Conservation (phyloP, 2,113 vertebrate genomes). For the Thomomys bottae region DNA sequence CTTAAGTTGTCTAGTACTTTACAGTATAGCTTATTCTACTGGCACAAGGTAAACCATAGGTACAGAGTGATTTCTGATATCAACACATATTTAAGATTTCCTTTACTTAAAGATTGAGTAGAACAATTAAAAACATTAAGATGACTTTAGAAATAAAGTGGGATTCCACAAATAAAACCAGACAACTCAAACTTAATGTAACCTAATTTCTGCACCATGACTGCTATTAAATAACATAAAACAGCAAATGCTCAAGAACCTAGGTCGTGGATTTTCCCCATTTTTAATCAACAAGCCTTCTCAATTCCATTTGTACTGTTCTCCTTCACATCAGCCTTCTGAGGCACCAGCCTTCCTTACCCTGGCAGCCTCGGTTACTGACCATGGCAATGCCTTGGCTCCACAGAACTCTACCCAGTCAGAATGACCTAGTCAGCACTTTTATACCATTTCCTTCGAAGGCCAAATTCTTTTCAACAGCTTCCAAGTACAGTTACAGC, state of each 20-base stretch:
- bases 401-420: background rate
- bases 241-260: slow-evolving; percentile 7
- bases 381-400: background rate
- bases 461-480: slow-evolving; percentile 32
- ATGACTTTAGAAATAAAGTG: slow-evolving; percentile 34
- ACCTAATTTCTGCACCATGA: background rate
- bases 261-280: background rate
- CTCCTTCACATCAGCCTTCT: background rate
- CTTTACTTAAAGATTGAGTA: slow-evolving; percentile 5
- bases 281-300: background rate
- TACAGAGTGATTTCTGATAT: slow-evolving; percentile 14
- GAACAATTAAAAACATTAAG: slow-evolving; percentile 10
- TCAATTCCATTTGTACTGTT: background rate
- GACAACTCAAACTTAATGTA: background rate
- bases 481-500: background rate
- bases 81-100: slow-evolving; percentile 1
- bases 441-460: background rate
- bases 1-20: background rate
- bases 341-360: background rate
- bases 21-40: background rate
- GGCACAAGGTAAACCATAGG: background rate
- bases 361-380: background rate
- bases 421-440: background rate
- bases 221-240: slow-evolving; percentile 12
- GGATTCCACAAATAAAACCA: background rate